Conservation (phyloP, 23 tunicate genomes). For the Styela plicata region DNA sequence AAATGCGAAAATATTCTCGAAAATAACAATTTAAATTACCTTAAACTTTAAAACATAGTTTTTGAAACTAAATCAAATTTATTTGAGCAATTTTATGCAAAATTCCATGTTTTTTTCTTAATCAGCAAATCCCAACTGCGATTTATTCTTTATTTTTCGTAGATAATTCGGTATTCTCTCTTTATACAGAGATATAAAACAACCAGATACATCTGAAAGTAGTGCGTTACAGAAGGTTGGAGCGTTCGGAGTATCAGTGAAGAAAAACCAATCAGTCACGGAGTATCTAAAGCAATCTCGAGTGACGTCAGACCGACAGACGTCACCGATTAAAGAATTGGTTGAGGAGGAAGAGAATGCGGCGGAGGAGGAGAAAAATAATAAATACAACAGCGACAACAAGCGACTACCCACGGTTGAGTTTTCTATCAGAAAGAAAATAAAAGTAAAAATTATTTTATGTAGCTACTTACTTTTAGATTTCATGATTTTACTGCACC, state of each 20-base stretch:
- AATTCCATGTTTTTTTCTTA: neutral
- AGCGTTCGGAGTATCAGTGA: slow-evolving; percentile 30
- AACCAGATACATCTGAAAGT: neutral
- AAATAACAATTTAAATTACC: no score
- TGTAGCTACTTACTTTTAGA: no score
- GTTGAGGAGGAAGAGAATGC: neutral
- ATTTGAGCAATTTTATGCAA: neutral
- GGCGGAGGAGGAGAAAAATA: slow-evolving; percentile 1
- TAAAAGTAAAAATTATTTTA: slow-evolving; percentile 28
- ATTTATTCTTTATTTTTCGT: no score
- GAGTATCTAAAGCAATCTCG: neutral
- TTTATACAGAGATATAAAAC: neutral
- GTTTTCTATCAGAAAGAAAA: slow-evolving; percentile 59
- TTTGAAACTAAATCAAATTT: no score
- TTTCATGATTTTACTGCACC: neutral
- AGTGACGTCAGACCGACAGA: neutral
- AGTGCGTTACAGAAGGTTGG: slow-evolving; percentile 17
- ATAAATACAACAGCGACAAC: slow-evolving; percentile 17
- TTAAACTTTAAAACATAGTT: no score
- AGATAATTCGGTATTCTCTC: neutral
- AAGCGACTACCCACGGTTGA: slow-evolving; percentile 53
- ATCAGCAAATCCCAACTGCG: no score
- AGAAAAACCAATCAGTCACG: neutral
- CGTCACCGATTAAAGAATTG: neutral
- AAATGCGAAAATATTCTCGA: no score